Evolutionary conservation across 2,888 invertebrate genomes (phyloP), one percentile per base, ranked within the genome.

Genomic region (Invenusta paracnida): DNA sequence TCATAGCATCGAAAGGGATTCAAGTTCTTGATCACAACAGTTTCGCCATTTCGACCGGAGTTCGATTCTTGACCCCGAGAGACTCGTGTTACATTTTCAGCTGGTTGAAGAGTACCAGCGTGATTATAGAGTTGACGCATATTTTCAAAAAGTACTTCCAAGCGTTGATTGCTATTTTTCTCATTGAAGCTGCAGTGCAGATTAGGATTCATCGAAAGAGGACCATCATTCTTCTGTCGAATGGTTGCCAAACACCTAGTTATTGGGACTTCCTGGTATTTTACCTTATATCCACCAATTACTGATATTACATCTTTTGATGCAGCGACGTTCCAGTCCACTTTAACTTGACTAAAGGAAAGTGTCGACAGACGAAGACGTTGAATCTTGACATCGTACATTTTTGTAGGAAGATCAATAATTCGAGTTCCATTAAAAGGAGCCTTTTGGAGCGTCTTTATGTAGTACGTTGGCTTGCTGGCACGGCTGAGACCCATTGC

Each of bases 1-100:
- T 67, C 84, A 83, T 84, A 84, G 28, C 84, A 84, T 5, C 66
- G 67, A 29, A 84, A 84, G 2, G 67, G 67, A 67, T 67, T 27
- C 1, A 84, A 29, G 29, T 27, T n/a, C n/a, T n/a, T 17, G 17
- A 48, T 48, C 17, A 48, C 48, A 48, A 17, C 48, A 17, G 48
- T 48, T 17, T 48, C 48, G 17, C 48, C 17, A 48, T 48, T 48
- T 5, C 48, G 48, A 5, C 48, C 5, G 17, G 5, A 48, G 17
- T 48, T 48, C 5, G 48, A 11, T 17, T 48, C 48, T 11, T 48
- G 48, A 48, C 17, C 17, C 5, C 48, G 48, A 11, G 48, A 17
- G 5, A 48, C 5, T 48, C 17, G 48, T 48, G 5, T 48, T 48
- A 48, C 48, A 11, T 48, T 48, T 48, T 48, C 48, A 48, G 17